Evolutionary conservation across 2,113 vertebrate species (phyloP), one percentile per base, ranked within the genome.

Genomic region (Leptodactylus fuscus): DNA sequence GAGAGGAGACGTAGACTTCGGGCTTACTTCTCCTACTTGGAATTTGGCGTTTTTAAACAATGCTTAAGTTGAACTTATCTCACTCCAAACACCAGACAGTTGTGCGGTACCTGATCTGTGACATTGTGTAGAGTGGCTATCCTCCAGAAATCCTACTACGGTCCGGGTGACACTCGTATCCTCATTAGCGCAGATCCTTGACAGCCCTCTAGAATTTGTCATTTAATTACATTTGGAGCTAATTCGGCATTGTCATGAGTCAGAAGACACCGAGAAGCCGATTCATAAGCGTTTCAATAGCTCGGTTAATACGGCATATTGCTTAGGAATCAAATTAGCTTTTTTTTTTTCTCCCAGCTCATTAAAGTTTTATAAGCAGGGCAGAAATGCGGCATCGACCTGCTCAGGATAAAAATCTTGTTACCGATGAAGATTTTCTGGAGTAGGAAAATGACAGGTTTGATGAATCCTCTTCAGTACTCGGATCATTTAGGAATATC

Each of bases 151-250:
- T 80, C 85, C 32, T 89, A 85, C 29, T 53, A 49, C 34, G 79
- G 81, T 81, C 62, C 79, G 87, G 65, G 58, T 60, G 55, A 87
- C 69, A 85, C 82, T 88, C 83, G 67, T 89, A 87, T 86, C 89
- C 83, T 88, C 87, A 88, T 86, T 87, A 62, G 84, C 87, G 87
- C 60, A 62, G 51, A 85, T 36, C 73, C 80, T 70, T 85, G 81
- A 77, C 53, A 82, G 82, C 85, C 78, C 74, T 75, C 76, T 83
- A 84, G 87, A 87, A 88, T 79, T 82, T 85, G 49, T 81, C 88
- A 89, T 87, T 90, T 81, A 92, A 90, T 91, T 91, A 87, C 87
- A 91, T 89, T 89, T 81, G 86, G 81, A 36, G 87, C 83, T 87
- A 91, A 89, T 88, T 86, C 53, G 85, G 81, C 74, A 77, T 81